phyloP scores from a whole-genome alignment of 1,140 invertebrate genomes.

The Orussus abietinus region DNA sequence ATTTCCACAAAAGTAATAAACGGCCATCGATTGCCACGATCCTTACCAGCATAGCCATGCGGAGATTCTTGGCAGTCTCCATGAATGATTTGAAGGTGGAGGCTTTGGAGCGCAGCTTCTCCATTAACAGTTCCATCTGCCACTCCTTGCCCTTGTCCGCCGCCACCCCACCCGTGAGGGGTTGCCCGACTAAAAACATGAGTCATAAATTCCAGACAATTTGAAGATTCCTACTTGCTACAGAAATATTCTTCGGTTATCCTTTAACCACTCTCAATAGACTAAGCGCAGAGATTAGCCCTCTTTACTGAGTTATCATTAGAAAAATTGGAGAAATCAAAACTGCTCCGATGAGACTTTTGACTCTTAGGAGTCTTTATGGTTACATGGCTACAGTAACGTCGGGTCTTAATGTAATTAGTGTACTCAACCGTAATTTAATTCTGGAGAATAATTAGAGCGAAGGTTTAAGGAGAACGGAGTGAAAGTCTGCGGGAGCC shows the following conservation, averaged over 20 bases:
- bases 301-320: conserved; percentile 1
- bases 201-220: conserved; percentile 8
- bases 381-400: not conserved
- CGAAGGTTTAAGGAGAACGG: no score
- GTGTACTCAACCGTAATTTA: not conserved
- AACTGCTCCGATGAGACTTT: not conserved
- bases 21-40: not conserved
- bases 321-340: not conserved
- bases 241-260: conserved; percentile 5
- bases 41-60: conserved; percentile 77
- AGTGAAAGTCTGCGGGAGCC: no score
- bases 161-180: conserved; percentile 27
- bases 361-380: no score
- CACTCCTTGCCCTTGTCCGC: conserved; percentile 66
- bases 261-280: not conserved
- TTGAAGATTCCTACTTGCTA: conserved; percentile 3
- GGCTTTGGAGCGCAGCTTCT: conserved; percentile 77
- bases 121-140: conserved; percentile 81
- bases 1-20: no score
- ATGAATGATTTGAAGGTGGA: conserved; percentile 69
- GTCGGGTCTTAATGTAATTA: not conserved
- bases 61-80: conserved; percentile 80
- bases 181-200: conserved; percentile 36
- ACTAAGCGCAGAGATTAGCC: conserved; percentile 4
- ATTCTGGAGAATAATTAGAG: conserved; percentile 9